Base-by-base conservation (phyloP, 1,140 invertebrate species). In the Hyles vespertilio region DNA sequence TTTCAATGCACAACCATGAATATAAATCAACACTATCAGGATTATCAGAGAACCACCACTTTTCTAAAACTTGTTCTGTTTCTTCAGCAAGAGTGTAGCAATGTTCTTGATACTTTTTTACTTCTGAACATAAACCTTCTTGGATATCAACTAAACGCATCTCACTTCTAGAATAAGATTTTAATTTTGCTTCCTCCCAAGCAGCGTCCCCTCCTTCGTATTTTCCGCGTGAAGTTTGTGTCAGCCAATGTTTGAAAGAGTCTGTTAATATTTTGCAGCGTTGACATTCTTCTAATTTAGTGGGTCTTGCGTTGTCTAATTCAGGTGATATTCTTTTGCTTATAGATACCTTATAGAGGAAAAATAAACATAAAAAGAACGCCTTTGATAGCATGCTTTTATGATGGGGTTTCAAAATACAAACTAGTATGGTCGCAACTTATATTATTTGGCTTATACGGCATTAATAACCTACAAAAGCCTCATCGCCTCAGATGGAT, bases 141-240 rank as follows among this genome's bases (percentile, higher is more conserved):
- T 98, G 95, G 61, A 99, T 97, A 90, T 99, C 98, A 7, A 97
- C 94, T 51, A 99, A 90, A 61, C 98, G 91, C 43, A 95, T 93
- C 91, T 99, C 98, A 90, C 97, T 99, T 50, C 91, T 94, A 51
- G 94, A 92, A 89, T 98, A 99, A 36, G 93, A 93, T 65, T 95
- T 94, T 67, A 98, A 89, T 73, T 97, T 97, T 60, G 96, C 93
- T 89, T 99, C 97, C 87, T 99, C 98, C 98, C 98, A 99, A 51
- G 96, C 97, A 8, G 96, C 95, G 88, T 99, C 98, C 9, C 98
- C 98, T 51, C 98, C 98, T 81, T 97, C 98, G 91, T 96, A 98
- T 85, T 98, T 98, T 36, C 95, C 96, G 72, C 96, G 93, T 40
- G 93, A 92, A 3, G 98, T 99, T 83, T 92, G 93, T 48, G 96